phyloP scores from a whole-genome alignment of 2,797 vertebrate species.

The Urocyon cinereoargenteus region DNA sequence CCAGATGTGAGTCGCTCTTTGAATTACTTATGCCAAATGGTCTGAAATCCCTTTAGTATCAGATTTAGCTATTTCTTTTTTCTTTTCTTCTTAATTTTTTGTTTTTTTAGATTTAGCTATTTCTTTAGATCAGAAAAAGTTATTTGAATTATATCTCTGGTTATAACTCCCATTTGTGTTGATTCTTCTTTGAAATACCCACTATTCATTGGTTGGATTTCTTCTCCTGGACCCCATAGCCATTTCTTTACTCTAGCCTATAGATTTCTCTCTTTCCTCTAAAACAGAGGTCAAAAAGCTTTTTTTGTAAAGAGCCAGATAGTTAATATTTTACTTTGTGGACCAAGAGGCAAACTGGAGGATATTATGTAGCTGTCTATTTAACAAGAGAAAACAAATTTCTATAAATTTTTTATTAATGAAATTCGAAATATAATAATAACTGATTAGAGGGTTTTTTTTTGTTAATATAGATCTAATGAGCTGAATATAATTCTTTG shows the following conservation, averaged over 20 bases:
- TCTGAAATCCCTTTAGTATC: not conserved
- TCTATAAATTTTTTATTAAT: not conserved
- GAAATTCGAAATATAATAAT: not conserved
- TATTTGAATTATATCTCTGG: not conserved
- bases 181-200: not conserved
- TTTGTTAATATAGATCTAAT: not conserved
- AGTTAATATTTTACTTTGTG: not conserved
- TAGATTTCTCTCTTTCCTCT: not conserved
- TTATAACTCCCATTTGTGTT: not conserved
- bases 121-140: not conserved
- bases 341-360: not conserved
- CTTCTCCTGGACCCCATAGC: not conserved
- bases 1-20: not conserved
- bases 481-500: not conserved
- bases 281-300: not conserved
- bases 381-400: not conserved
- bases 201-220: not conserved
- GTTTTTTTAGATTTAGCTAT: not conserved
- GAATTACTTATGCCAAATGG: not conserved
- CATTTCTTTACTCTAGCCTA: not conserved
- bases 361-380: not conserved
- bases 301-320: not conserved
- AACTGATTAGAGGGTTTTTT: not conserved
- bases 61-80: not conserved
- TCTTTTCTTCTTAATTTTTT: too few species aligned